A percentile compares a stretch with the other conserved stretches of the same genome.
Evolutionary conservation across 92 coral and sea anemone species (phyloP).

Genomic region (Phenganax subtilis): DNA sequence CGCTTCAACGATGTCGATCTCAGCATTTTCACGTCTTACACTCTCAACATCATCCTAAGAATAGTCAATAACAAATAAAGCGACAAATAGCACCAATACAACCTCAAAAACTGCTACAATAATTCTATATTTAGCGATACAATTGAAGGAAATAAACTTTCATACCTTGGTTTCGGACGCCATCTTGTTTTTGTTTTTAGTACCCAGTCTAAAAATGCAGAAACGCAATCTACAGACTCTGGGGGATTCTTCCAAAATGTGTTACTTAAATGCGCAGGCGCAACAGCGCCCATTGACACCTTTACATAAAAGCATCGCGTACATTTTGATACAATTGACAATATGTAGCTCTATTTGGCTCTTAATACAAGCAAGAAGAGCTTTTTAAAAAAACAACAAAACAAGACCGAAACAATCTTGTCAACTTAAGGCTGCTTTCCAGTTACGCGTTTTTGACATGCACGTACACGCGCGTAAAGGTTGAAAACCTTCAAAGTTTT

Average conservation of each 20-base stretch:
- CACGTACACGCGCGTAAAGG: no score
- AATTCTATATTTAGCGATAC: background rate
- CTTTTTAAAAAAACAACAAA: no score
- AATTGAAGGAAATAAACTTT: background rate
- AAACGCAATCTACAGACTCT: background rate
- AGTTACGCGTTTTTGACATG: no score
- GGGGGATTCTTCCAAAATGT: background rate
- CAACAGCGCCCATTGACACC: no score
- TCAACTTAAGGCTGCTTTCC: no score
- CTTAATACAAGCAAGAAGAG: no score
- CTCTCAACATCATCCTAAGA: background rate
- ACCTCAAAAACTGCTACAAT: background rate
- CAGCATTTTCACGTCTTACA: background rate
- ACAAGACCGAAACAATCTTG: no score
- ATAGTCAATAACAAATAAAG: background rate
- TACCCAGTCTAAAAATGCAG: background rate
- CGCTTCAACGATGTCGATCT: background rate
- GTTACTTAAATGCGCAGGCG: no score
- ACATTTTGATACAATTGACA: no score
- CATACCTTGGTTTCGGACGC: constrained; percentile 9
- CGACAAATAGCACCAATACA: background rate
- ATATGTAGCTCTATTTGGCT: no score
- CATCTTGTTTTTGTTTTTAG: constrained; percentile 10
- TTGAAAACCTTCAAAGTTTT: no score
- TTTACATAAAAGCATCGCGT: no score